Evolutionary conservation across 2,113 vertebrate genomes (phyloP), one percentile per base, ranked within the genome.

Genomic region (Coracopsis vasa): DNA sequence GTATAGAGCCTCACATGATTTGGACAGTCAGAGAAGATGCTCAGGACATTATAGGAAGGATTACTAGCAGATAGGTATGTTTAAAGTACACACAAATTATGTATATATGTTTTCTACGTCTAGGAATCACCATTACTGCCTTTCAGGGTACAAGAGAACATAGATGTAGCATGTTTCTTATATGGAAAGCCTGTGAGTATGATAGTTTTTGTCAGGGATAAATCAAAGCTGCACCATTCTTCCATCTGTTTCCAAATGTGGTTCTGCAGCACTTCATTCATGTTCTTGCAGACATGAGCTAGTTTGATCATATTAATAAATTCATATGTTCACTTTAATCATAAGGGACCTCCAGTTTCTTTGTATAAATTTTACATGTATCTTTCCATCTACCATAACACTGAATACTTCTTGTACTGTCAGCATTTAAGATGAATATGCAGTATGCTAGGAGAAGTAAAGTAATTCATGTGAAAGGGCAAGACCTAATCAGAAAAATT

Each of bases 351-450:
- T 71, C 25, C 19, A 67, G 16, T 62, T 8, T 69, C 27, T 88
- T 53, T 51, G 60, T 0, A 2, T 51, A 64, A 45, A 51, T 42
- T 69, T 66, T 48, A 44, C 0, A 0, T 33, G 1, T 16, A 33
- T 37, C 21, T 88, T 80, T 82, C 60, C 1, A 53, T 72, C 44
- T 37, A 37, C 37, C 18, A 18, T 14, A 86, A n/a, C 37, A 74
- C 25, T 24, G 50, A 88, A 42, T 61, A 50, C 5, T 44, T 41
- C 25, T 75, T 72, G 74, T 62, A 33, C 29, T 77, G 5, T 24
- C 45, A 82, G 31, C 1, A 3, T 45, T 90, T 81, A 85, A 66
- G 70, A 80, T 29, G 13, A 86, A 27, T n/a, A 66, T 27, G 31
- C 23, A 85, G 35, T 0, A 4, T 70, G 19, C 6, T 66, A 25